These are phyloP conservation scores for Leptura quadrifasciata DNA, from an alignment of 2,888 invertebrate species.

Conservation along the genomic window DNA sequence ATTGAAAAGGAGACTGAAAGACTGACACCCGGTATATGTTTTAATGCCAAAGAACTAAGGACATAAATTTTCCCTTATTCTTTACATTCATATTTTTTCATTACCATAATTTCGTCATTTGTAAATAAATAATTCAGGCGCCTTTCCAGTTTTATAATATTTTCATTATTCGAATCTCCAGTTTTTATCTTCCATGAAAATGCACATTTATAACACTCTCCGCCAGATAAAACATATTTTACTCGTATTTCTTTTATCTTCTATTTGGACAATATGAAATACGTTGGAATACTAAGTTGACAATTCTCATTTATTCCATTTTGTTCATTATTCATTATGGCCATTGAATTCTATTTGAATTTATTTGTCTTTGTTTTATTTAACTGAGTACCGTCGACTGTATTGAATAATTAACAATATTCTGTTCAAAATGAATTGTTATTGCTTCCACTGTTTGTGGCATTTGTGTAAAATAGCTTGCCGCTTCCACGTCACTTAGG, in stretches of 20 bases:
- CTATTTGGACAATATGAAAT: slow-evolving; percentile 16
- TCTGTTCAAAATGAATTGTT: slow-evolving; percentile 14
- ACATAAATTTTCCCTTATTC: too few species aligned
- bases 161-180: background rate
- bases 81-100: too few species aligned
- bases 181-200: background rate
- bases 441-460: background rate
- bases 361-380: slow-evolving; percentile 8
- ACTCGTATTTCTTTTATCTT: slow-evolving; percentile 9
- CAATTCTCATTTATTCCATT: slow-evolving; percentile 25
- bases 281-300: slow-evolving; percentile 13
- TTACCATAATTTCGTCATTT: background rate
- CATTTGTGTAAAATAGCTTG: background rate
- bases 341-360: slow-evolving; percentile 22
- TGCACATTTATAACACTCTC: too few species aligned
- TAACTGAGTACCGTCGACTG: slow-evolving; percentile 10
- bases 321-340: slow-evolving; percentile 28
- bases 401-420: slow-evolving; percentile 17
- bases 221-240: slow-evolving; percentile 20
- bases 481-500: background rate
- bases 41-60: too few species aligned
- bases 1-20: too few species aligned
- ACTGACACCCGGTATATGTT: too few species aligned
- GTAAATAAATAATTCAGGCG: background rate
- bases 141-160: background rate